Conservation (phyloP, 2,888 invertebrate genomes). For the Athalia circularis region DNA sequence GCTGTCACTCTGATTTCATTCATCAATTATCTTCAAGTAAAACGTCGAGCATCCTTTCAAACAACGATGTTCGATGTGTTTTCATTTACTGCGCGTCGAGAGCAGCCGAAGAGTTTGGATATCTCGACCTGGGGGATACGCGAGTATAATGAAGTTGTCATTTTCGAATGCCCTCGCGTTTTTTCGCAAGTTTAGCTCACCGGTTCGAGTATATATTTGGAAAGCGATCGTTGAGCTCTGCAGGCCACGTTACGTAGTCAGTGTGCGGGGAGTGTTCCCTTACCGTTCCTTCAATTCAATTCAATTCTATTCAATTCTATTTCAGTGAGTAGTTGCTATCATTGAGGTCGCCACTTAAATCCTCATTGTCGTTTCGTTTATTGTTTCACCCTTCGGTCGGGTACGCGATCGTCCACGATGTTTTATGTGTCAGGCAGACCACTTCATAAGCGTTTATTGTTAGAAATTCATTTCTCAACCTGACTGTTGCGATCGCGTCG, state of each 20-base stretch:
- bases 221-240: constrained; percentile 28
- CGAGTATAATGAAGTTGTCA: too few species aligned
- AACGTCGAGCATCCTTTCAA: constrained; percentile 11
- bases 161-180: too few species aligned
- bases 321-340: constrained; percentile 73
- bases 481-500: constrained; percentile 19
- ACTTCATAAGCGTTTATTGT: constrained; percentile 46
- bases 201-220: constrained; percentile 9
- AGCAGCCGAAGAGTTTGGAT: neutral
- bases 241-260: constrained; percentile 31
- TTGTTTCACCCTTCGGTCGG: constrained; percentile 72
- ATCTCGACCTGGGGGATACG: too few species aligned
- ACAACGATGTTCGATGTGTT: neutral
- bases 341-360: constrained; percentile 74
- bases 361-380: constrained; percentile 73
- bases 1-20: constrained; percentile 38
- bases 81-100: neutral
- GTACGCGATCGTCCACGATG: constrained; percentile 54
- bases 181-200: too few species aligned
- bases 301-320: constrained; percentile 74
- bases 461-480: constrained; percentile 44
- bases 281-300: constrained; percentile 72
- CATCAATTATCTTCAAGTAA: constrained; percentile 2
- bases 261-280: constrained; percentile 58
- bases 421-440: constrained; percentile 46